phyloP scores from a whole-genome alignment of 2,113 vertebrate genomes.

The Zapornia atra region DNA sequence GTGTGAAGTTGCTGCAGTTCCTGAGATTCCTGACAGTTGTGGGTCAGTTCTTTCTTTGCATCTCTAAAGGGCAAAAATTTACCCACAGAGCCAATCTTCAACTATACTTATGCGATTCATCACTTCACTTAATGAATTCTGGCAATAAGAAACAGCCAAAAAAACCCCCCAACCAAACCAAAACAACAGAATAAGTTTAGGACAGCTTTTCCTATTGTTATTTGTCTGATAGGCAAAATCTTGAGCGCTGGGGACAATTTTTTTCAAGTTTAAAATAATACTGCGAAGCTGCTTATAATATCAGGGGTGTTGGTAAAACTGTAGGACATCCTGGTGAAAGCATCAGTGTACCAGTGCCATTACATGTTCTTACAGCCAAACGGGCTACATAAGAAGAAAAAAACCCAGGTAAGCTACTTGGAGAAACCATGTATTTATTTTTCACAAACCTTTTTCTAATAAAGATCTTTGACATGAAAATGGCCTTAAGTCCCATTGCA shows the following conservation, averaged over 20 bases:
- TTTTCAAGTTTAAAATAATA: neutral
- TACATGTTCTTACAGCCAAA: neutral
- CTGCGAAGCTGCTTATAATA: neutral
- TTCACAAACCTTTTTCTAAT: neutral
- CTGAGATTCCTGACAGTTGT: neutral
- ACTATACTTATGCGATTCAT: neutral
- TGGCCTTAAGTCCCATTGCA: neutral
- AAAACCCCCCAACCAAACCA: rapidly evolving
- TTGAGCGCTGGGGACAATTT: neutral
- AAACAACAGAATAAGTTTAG: neutral
- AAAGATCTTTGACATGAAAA: neutral
- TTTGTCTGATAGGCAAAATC: neutral
- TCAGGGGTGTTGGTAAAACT: neutral
- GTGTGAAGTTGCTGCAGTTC: neutral
- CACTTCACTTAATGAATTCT: neutral
- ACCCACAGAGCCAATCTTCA: neutral
- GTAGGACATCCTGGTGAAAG: neutral
- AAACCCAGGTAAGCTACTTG: neutral
- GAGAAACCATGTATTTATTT: neutral
- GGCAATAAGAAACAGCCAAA: neutral
- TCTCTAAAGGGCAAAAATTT: neutral
- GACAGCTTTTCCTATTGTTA: neutral
- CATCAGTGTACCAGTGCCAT: neutral
- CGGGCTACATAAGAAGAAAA: neutral
- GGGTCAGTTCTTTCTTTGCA: neutral